Evolutionary conservation across 2,797 vertebrate species (phyloP).

Genomic region (Epinephelus malabaricus): DNA sequence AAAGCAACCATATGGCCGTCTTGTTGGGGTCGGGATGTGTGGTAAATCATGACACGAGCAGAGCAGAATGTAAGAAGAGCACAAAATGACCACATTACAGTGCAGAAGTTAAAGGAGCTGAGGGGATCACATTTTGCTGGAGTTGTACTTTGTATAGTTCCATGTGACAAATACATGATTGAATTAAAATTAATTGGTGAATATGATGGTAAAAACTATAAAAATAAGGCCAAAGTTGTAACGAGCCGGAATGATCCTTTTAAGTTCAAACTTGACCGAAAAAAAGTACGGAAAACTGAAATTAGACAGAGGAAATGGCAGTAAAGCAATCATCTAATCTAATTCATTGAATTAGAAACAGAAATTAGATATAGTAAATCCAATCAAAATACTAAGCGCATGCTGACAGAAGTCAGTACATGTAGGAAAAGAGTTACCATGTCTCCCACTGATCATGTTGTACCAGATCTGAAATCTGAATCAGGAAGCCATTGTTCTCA

Average conservation of each 20-base stretch:
- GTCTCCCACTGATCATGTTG: slow-evolving; percentile 1
- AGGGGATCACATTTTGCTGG: no score
- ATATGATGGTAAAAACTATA: no score
- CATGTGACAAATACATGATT: no score
- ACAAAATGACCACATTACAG: no score
- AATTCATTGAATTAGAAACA: slow-evolving; percentile 20
- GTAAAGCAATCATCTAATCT: slow-evolving; percentile 30
- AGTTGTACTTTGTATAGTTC: no score
- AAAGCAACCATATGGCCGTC: no score
- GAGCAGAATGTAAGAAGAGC: no score
- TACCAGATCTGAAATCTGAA: slow-evolving; percentile 9
- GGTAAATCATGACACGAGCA: no score
- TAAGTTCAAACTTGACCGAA: background rate
- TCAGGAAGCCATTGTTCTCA: slow-evolving; percentile 52
- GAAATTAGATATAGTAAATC: slow-evolving; percentile 18
- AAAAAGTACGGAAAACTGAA: background rate
- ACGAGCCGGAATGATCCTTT: background rate
- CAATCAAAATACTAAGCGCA: slow-evolving; percentile 1
- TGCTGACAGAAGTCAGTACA: slow-evolving; percentile 9
- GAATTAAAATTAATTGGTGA: no score
- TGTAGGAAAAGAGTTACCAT: background rate
- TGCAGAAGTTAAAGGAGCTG: no score
- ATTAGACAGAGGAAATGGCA: background rate
- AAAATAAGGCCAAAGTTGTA: background rate
- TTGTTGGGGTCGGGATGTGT: no score